Evolutionary conservation across 1,140 invertebrate species (phyloP).

Genomic region (Bombyx mandarina): DNA sequence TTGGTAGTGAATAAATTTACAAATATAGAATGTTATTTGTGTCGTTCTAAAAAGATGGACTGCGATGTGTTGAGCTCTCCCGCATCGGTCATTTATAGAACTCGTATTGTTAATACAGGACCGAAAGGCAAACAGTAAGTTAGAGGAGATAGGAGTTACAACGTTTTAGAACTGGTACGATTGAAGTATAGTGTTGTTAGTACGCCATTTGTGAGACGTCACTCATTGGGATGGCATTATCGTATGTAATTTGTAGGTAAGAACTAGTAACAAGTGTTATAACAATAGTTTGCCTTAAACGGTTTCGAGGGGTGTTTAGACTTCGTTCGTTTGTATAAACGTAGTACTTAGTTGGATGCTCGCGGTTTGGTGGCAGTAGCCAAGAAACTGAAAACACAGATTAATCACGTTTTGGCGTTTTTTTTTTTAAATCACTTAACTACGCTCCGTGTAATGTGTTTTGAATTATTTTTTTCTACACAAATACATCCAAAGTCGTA

Average conservation of each 20-base stretch:
- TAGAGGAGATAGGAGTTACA: constrained; percentile 23
- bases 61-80: constrained; percentile 68
- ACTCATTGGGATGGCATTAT: constrained; percentile 28
- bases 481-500: no score
- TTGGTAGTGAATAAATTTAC: constrained; percentile 62
- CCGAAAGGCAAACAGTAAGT: constrained; percentile 25
- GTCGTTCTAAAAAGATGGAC: constrained; percentile 70
- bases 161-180: constrained; percentile 24
- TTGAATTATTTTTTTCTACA: no score
- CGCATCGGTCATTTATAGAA: constrained; percentile 69
- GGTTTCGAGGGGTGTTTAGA: no score
- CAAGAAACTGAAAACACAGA: no score
- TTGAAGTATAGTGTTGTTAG: constrained; percentile 30
- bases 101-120: constrained; percentile 47
- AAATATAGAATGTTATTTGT: constrained; percentile 71
- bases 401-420: no score
- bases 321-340: no score
- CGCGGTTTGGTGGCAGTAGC: no score
- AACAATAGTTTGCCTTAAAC: no score
- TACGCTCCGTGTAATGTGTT: no score
- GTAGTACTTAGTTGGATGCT: no score
- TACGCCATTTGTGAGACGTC: constrained; percentile 41
- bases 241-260: constrained; percentile 11
- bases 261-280: no score
- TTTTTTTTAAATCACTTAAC: no score